Base-by-base conservation (phyloP, 2,797 vertebrate genomes). In the Neosilurus mollespiculum region DNA sequence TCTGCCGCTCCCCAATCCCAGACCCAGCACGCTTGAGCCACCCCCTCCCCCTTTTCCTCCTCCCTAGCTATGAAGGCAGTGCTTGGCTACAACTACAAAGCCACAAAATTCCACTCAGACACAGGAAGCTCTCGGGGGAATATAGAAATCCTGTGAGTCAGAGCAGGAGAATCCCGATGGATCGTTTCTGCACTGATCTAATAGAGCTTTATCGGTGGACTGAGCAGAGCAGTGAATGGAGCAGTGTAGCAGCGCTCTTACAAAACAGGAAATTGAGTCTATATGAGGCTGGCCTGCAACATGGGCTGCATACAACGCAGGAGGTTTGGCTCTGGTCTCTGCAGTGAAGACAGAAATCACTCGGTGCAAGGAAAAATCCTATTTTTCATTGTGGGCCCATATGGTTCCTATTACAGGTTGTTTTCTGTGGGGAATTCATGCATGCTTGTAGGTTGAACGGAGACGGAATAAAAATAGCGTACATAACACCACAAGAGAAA, bases 111-210 rank as follows among this genome's bases (percentile, higher is more conserved):
- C 94, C 91, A 94, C 90, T 91, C 87, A 93, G 92, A 94, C 89
- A 88, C 89, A 92, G 87, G 93, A 93, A 93, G 94, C 93, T 94
- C 94, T 93, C 90, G 24, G 77, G 92, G 94, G 93, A 93, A 94
- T 92, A 93, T 91, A 94, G 91, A 94, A 95, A 95, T 95, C 94
- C 91, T 92, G 91, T 95, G 95, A 96, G 91, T 95, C 95, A 95
- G 90, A 93, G 91, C 92, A 89, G 90, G 95, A 90, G 94, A 95
- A 95, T 95, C 92, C 93, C 88, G 88, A 89, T 88, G 89, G 93
- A 94, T 93, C 92, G 85, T 90, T 89, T 85, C 91, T 86, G 90
- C 93, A 91, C 87, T 93, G 94, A 95, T 92, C 89, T 92, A 94
- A 93, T 93, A 91, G 93, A 92, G 91, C 82, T 92, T 87, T 90